A percentile compares a stretch with the other conserved stretches of the same genome.
These are phyloP conservation scores for Nasonia longicornis DNA, from an alignment of 1,140 invertebrate genomes.

Conservation along the genomic window DNA sequence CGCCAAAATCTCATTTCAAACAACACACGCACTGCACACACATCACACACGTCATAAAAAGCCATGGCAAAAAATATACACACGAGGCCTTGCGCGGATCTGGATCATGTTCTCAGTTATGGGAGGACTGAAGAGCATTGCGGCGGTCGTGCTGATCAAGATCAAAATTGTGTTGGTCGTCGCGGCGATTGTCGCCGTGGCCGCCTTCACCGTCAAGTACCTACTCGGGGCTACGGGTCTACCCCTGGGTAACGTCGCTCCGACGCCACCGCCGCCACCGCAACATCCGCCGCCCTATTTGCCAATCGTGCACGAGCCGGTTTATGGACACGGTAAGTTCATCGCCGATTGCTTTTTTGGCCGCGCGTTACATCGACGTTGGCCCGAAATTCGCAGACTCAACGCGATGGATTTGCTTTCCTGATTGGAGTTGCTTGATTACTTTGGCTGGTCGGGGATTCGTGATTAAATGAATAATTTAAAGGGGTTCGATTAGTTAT, in stretches of 20 bases:
- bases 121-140: conserved; percentile 55
- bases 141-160: conserved; percentile 54
- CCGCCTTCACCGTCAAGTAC: conserved; percentile 50
- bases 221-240: conserved; percentile 4
- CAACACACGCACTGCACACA: too few species aligned
- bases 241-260: background rate
- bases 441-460: background rate
- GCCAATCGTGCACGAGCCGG: conserved; percentile 18
- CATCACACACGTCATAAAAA: too few species aligned
- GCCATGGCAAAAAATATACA: too few species aligned
- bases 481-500: background rate
- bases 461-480: background rate
- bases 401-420: background rate
- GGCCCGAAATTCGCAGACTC: background rate
- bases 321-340: conserved; percentile 31
- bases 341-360: background rate
- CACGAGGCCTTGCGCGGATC: too few species aligned
- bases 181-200: conserved; percentile 52
- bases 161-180: conserved; percentile 56
- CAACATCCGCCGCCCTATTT: background rate
- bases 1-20: too few species aligned
- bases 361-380: background rate
- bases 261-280: background rate
- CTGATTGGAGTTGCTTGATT: background rate
- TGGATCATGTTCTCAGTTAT: conserved; percentile 49